These are phyloP conservation scores for Amblyraja radiata DNA, from an alignment of 2,797 vertebrate genomes.

Conservation along the genomic window DNA sequence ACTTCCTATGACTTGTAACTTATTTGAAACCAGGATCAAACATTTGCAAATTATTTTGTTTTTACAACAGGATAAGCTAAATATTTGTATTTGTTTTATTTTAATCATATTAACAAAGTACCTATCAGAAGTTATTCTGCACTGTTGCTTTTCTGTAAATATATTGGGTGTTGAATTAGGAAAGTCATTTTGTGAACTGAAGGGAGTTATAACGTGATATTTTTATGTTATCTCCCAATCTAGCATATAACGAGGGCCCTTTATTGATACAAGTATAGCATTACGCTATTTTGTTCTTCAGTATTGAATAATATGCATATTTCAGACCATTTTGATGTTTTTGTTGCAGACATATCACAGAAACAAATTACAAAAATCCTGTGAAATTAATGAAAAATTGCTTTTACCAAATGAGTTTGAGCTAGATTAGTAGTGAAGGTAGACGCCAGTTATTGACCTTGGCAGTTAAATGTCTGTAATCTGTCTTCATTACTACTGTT, in stretches of 20 bases:
- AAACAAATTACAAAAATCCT: conserved; percentile 25
- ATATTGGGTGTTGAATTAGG: background rate
- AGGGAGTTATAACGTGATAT: background rate
- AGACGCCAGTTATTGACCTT: conserved; percentile 36
- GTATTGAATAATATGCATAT: background rate
- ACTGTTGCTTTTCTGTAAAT: background rate
- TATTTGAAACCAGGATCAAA: background rate
- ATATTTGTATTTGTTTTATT: background rate
- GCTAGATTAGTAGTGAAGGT: conserved; percentile 35
- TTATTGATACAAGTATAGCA: background rate
- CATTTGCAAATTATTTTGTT: too few species aligned
- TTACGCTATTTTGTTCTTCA: background rate
- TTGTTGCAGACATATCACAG: background rate
- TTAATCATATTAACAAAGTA: too few species aligned
- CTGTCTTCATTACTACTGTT: conserved; percentile 36
- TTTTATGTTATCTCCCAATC: background rate
- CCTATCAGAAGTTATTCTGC: background rate
- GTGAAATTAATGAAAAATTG: conserved; percentile 27
- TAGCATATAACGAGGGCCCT: background rate
- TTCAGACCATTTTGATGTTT: background rate
- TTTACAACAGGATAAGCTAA: too few species aligned
- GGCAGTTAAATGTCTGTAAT: conserved; percentile 38
- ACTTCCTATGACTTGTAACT: background rate
- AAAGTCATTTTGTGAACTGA: background rate
- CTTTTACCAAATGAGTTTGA: conserved; percentile 36